phyloP scores from a whole-genome alignment of 1,140 invertebrate species.

The Lasioglossum baleicum region DNA sequence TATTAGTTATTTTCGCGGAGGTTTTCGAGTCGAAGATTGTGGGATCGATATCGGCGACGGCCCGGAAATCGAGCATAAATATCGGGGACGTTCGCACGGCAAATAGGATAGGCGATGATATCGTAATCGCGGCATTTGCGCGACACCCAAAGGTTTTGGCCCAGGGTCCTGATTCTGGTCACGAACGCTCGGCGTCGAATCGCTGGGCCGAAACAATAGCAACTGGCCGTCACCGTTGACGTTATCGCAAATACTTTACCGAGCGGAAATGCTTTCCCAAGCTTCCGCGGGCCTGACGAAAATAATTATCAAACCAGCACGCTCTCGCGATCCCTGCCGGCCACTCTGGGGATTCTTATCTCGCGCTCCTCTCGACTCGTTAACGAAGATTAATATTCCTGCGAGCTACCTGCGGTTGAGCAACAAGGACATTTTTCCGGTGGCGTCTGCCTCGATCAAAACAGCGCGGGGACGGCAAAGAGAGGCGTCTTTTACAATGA shows the following conservation, averaged over 20 bases:
- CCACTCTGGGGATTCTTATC: background rate
- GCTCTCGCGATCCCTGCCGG: background rate
- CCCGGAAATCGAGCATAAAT: background rate
- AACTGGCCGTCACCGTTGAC: background rate
- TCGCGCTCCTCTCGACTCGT: background rate
- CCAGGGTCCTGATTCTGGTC: background rate
- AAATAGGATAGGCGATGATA: background rate
- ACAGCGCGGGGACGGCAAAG: too few relatives aligned
- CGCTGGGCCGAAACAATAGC: background rate
- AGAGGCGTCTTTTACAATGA: too few relatives aligned
- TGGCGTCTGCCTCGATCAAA: too few relatives aligned
- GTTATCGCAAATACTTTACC: conserved; percentile 15
- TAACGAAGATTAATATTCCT: too few relatives aligned
- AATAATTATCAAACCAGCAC: background rate
- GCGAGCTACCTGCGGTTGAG: too few relatives aligned
- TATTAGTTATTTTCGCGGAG: too few relatives aligned
- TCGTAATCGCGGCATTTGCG: background rate
- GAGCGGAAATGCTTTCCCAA: background rate
- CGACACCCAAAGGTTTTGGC: background rate
- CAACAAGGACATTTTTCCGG: too few relatives aligned
- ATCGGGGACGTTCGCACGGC: background rate
- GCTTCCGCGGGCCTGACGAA: too few relatives aligned
- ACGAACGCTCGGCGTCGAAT: background rate
- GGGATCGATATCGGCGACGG: too few relatives aligned
- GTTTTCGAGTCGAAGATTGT: too few relatives aligned